Conservation (phyloP, 1,140 invertebrate genomes). For the Papilio machaon region DNA sequence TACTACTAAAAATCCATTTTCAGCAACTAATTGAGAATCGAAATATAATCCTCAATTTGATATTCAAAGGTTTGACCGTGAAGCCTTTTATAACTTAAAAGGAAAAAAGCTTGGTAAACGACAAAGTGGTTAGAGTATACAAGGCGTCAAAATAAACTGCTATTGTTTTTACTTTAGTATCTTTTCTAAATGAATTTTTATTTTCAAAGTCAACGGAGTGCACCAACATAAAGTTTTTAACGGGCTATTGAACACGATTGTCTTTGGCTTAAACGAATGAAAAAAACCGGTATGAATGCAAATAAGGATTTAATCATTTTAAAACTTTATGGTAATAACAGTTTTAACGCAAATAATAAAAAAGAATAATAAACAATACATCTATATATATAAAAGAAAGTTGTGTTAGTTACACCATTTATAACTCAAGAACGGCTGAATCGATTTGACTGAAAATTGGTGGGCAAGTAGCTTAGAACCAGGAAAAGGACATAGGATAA, state of each 20-base stretch:
- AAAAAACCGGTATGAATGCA: background rate
- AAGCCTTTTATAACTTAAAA: background rate
- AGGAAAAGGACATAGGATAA: too few relatives aligned
- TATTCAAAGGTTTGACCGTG: too few relatives aligned
- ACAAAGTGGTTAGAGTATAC: background rate
- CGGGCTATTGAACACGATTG: constrained; percentile 19
- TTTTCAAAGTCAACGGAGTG: constrained; percentile 2
- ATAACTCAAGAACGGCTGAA: too few relatives aligned
- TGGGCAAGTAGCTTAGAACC: too few relatives aligned
- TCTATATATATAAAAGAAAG: too few relatives aligned
- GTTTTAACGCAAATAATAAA: too few relatives aligned
- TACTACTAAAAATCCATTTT: too few relatives aligned
- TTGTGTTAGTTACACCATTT: too few relatives aligned
- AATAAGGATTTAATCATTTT: background rate
- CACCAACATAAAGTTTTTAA: background rate
- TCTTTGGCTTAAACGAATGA: background rate
- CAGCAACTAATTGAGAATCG: too few relatives aligned
- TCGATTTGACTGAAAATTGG: too few relatives aligned
- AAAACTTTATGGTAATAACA: background rate
- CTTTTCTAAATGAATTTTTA: constrained; percentile 21
- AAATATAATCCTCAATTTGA: too few relatives aligned
- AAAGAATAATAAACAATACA: background rate
- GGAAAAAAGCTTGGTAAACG: background rate
- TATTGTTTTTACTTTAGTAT: constrained; percentile 9
- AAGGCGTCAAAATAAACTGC: background rate